Percentiles rank a stretch among this genome's conserved stretches.
Conservation (phyloP, 2,888 invertebrate genomes). For the Pachydiplax longipennis region DNA sequence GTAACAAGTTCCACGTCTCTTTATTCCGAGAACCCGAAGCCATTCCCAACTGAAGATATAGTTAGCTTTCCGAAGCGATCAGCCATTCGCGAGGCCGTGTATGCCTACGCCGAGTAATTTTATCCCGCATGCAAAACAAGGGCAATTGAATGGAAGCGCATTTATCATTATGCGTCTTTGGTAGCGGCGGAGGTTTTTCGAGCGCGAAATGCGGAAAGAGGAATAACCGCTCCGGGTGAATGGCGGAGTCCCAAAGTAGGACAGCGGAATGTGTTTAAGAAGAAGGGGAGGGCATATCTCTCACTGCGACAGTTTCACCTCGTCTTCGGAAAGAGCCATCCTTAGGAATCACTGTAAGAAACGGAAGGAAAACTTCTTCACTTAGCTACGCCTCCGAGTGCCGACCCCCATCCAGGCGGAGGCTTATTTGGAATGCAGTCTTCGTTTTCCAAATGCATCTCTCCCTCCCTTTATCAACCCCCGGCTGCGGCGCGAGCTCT, state of each 20-base stretch:
- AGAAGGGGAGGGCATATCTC: background rate
- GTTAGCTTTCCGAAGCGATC: too few species aligned
- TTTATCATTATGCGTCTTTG: background rate
- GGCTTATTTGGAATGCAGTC: constrained; percentile 5
- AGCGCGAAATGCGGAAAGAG: background rate
- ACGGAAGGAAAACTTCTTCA: background rate
- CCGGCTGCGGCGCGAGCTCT: background rate
- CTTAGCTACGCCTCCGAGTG: background rate
- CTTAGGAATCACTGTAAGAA: background rate
- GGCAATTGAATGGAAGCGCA: background rate
- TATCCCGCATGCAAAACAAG: background rate
- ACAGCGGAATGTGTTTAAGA: background rate
- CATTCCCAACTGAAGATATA: too few species aligned
- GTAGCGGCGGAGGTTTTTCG: background rate
- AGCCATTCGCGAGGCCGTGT: too few species aligned
- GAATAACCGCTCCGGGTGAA: background rate
- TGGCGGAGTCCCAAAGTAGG: background rate
- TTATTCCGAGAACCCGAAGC: too few species aligned
- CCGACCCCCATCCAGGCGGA: background rate
- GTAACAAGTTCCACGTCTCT: too few species aligned
- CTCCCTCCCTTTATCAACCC: background rate
- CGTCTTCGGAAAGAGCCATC: background rate
- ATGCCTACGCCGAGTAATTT: too few species aligned
- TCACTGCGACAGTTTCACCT: background rate
- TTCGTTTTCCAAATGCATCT: background rate